Conservation (phyloP, 2,888 invertebrate species). For the Eristalis pertinax region DNA sequence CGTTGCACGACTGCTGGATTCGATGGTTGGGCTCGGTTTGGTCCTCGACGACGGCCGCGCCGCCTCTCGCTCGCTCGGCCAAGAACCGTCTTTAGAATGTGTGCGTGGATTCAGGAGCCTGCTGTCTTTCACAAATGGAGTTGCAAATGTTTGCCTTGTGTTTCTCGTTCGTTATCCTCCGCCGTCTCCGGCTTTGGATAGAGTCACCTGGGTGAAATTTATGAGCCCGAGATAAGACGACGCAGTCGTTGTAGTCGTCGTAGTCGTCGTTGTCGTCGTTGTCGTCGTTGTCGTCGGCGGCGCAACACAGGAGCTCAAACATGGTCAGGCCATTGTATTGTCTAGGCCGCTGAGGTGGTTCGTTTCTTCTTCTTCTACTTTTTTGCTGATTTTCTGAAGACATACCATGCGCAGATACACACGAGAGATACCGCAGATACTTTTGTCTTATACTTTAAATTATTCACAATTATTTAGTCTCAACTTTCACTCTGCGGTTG, state of each 20-base stretch:
- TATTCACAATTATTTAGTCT: slow-evolving; percentile 68
- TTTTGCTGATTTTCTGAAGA: slow-evolving; percentile 24
- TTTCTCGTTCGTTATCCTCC: slow-evolving; percentile 19
- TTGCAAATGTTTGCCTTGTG: slow-evolving; percentile 63
- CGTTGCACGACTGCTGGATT: slow-evolving; percentile 55
- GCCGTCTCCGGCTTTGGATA: slow-evolving; percentile 9
- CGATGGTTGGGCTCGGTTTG: background rate
- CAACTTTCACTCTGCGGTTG: slow-evolving; percentile 51
- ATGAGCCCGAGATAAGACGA: slow-evolving; percentile 64
- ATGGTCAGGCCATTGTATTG: slow-evolving; percentile 67
- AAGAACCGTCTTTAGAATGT: slow-evolving; percentile 60
- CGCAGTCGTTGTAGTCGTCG: background rate
- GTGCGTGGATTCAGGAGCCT: background rate
- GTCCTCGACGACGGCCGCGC: slow-evolving; percentile 17
- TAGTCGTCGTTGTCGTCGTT: background rate
- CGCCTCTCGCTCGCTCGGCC: background rate
- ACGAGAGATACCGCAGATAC: slow-evolving; percentile 32
- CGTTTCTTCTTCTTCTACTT: background rate
- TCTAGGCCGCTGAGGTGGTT: slow-evolving; percentile 25
- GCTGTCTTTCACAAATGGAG: slow-evolving; percentile 65
- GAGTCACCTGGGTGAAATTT: slow-evolving; percentile 58
- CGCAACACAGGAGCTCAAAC: slow-evolving; percentile 69
- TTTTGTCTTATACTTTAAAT: slow-evolving; percentile 62
- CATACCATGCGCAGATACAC: slow-evolving; percentile 53
- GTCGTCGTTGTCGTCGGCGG: slow-evolving; percentile 12